Evolutionary conservation across 2,113 vertebrate genomes (phyloP).

Genomic region (Semicossyphus pulcher): DNA sequence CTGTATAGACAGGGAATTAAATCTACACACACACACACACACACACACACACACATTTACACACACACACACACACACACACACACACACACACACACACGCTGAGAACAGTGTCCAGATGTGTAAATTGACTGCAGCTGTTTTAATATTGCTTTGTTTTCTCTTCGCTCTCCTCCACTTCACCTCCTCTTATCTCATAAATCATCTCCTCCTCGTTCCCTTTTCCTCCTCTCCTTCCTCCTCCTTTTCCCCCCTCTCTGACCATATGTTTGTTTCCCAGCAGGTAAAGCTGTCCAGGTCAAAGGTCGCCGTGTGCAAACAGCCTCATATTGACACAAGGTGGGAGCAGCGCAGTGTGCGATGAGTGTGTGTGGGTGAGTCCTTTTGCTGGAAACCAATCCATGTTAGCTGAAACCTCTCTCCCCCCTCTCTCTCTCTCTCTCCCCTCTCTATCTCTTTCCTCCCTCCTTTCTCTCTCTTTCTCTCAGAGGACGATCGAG

Average conservation of each 20-base stretch:
- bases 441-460: not conserved
- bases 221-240: not conserved
- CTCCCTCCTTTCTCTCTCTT: not conserved
- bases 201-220: slow-evolving; percentile 28
- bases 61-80: slow-evolving; percentile 27
- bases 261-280: slow-evolving; percentile 50
- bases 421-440: not conserved
- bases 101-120: slow-evolving; percentile 29
- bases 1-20: slow-evolving; percentile 17
- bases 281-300: slow-evolving; percentile 59
- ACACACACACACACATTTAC: slow-evolving; percentile 17
- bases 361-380: not conserved
- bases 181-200: slow-evolving; percentile 55
- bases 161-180: slow-evolving; percentile 32
- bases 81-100: slow-evolving; percentile 19
- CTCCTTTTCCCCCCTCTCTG: not conserved
- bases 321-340: slow-evolving; percentile 58
- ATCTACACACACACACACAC: slow-evolving; percentile 33
- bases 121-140: slow-evolving; percentile 63
- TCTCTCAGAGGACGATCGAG: slow-evolving; percentile 27
- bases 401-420: no score
- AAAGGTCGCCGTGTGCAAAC: slow-evolving; percentile 55
- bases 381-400: slow-evolving; percentile 27
- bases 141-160: slow-evolving; percentile 53
- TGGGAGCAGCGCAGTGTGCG: slow-evolving; percentile 33